Percentiles rank a stretch among this genome's conserved stretches.
Evolutionary conservation across 1,140 invertebrate species (phyloP).

Genomic region (Drosophila arawakana): DNA sequence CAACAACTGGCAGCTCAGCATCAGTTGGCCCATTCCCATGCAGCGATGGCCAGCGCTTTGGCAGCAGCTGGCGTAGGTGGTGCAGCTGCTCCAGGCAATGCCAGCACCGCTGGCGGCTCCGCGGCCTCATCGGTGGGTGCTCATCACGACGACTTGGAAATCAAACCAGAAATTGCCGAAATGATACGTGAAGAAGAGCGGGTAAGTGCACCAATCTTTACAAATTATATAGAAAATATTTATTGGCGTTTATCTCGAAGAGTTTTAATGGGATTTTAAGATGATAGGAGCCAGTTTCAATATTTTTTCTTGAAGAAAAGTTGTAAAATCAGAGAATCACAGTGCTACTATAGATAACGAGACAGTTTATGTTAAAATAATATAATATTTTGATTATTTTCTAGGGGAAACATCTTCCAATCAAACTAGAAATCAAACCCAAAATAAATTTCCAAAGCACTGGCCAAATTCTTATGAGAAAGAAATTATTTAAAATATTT

Average conservation of each 20-base stretch:
- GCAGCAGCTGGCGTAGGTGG: conserved; percentile 56
- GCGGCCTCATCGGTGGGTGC: conserved; percentile 53
- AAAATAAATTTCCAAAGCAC: no score
- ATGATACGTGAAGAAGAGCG: conserved; percentile 97
- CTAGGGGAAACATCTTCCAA: no score
- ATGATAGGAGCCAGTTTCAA: no score
- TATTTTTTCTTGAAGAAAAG: no score
- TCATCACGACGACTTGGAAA: conserved; percentile 92
- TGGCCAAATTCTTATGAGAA: background rate
- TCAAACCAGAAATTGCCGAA: conserved; percentile 96
- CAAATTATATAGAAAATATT: background rate
- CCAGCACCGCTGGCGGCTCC: conserved; percentile 30
- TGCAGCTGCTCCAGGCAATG: conserved; percentile 52
- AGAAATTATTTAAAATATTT: background rate
- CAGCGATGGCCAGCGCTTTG: conserved; percentile 72
- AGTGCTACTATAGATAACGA: no score
- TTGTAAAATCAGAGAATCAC: no score
- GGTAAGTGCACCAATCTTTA: conserved; percentile 88
- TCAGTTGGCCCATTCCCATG: conserved; percentile 77
- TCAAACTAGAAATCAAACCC: no score
- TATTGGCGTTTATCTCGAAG: background rate
- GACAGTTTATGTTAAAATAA: no score
- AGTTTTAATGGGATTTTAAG: background rate
- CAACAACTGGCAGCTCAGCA: conserved; percentile 80
- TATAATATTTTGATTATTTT: no score